Percentiles rank a stretch among this genome's conserved stretches.
Conservation (phyloP, 2,797 vertebrate genomes). For the Syngnathus rostellatus region DNA sequence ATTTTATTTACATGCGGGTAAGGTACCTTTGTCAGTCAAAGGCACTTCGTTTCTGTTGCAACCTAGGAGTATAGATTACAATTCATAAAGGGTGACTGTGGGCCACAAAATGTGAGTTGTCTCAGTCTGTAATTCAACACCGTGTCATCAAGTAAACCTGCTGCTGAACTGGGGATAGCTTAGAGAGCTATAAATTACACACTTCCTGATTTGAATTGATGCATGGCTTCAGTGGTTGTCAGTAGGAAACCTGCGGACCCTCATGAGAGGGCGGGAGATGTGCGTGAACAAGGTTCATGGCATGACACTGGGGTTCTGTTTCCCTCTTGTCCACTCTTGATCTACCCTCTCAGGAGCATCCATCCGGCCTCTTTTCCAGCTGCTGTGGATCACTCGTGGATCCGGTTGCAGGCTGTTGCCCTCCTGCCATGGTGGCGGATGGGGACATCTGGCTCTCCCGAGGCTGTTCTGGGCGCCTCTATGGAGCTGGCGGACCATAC, state of each 20-base stretch:
- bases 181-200: slow-evolving; percentile 3
- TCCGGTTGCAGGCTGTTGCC: neutral
- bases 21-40: neutral
- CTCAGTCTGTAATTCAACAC: slow-evolving; percentile 54
- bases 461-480: no score
- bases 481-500: neutral
- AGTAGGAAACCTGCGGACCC: no score
- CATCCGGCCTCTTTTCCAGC: neutral
- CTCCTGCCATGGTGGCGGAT: neutral
- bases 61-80: slow-evolving; percentile 42
- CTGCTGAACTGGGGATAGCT: neutral
- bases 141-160: slow-evolving; percentile 26
- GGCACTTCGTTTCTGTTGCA: slow-evolving; percentile 35
- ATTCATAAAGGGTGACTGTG: slow-evolving; percentile 45
- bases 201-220: neutral
- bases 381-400: neutral
- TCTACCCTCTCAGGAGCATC: neutral
- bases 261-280: no score
- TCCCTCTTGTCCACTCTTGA: neutral
- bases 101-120: slow-evolving; percentile 50
- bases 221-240: neutral
- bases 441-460: neutral
- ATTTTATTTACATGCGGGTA: neutral
- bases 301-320: no score
- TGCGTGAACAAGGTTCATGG: no score